Percentiles rank a stretch among this genome's conserved stretches.
Conservation (phyloP, 2,113 vertebrate genomes). For the Zosterops borbonicus region DNA sequence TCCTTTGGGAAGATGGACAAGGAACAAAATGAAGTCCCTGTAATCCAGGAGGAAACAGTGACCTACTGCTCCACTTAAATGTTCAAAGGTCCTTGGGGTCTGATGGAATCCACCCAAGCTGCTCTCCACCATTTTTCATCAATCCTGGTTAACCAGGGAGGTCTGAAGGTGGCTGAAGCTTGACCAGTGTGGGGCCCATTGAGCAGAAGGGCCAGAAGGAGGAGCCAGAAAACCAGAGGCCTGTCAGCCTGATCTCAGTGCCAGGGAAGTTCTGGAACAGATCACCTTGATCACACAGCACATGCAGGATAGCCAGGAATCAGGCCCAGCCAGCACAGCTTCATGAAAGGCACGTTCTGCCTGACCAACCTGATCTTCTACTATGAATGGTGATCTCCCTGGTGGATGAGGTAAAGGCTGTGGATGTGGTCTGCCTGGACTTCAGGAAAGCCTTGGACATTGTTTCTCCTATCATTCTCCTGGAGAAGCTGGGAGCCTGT, state of each 20-base stretch:
- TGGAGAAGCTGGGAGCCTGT: background rate
- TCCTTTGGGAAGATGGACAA: background rate
- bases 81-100: background rate
- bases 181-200: rapidly evolving
- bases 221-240: background rate
- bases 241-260: background rate
- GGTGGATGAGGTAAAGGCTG: background rate
- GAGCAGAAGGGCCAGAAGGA: background rate
- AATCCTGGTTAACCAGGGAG: background rate
- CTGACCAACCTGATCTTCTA: background rate
- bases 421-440: background rate
- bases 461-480: background rate
- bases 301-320: background rate
- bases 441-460: background rate
- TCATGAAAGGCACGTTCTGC: background rate
- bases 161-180: background rate
- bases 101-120: background rate
- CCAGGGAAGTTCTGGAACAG: background rate
- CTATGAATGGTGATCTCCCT: background rate
- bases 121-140: background rate
- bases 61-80: background rate
- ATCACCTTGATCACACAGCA: background rate
- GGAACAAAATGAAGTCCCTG: background rate
- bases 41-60: background rate
- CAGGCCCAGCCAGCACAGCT: background rate